Evolutionary conservation across 2,888 invertebrate species (phyloP), one percentile per base, ranked within the genome.

Genomic region (Drosophila mercatorum): DNA sequence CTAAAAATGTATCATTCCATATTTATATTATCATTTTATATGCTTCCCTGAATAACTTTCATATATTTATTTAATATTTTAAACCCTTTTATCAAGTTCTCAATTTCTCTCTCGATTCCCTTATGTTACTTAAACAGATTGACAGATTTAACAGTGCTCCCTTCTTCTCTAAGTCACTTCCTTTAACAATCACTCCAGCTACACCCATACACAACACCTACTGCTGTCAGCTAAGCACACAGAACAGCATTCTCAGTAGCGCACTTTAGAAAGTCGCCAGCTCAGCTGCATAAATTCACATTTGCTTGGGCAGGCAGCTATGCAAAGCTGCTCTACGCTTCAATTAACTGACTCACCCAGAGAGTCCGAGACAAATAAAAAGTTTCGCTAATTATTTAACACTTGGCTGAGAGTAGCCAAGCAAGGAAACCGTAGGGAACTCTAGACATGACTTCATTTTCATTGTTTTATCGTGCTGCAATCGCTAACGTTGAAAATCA

Each of bases 401-500:
- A 68, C 76, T 81, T 68, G 68, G 51, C 49, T 49, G 55, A 43
- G 59, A 55, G 66, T 64, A 73, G 68, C 49, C 60, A 59, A 46
- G 61, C 59, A 63, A 44, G 31, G 55, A 58, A 65, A n/a, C 51
- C 52, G 49, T 41, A 49, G 58, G 68, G 14, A 68, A 77, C 69
- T 53, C 40, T 58, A 78, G 77, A 67, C 81, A 81, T 77, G 78
- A 80, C 77, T 88, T 82, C 73, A 79, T 80, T 79, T 71, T 72
- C 80, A 84, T 80, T 80, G 78, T 82, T 67, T 89, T 80, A 88
- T 89, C 83, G 69, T 70, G 71, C 53, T 64, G 57, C 58, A 68
- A 86, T 82, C 82, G 68, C 62, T 56, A 65, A 68, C 77, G 80
- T 81, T 78, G 73, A 80, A 80, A 83, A 78, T 88, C 88, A 76